Evolutionary conservation across 2,797 vertebrate species (phyloP).

Genomic region (Alosa sapidissima): DNA sequence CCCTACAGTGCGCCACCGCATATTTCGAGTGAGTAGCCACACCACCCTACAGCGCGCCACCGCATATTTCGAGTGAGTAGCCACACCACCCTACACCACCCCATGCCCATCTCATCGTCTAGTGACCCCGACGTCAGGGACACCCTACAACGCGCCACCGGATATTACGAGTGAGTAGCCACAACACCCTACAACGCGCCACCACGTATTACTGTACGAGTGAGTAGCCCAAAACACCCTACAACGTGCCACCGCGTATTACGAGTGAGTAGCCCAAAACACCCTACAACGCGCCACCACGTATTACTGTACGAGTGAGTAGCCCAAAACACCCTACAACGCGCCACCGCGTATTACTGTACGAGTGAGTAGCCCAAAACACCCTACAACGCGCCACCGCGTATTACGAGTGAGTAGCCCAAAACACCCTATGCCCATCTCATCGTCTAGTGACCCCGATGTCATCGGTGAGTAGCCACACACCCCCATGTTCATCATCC

Average conservation of each 20-base stretch:
- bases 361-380: too few species aligned
- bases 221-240: conserved; percentile 49
- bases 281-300: conserved; percentile 87
- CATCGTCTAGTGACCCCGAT: too few species aligned
- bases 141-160: conserved; percentile 87
- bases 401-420: conserved; percentile 71
- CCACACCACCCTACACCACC: conserved; percentile 81
- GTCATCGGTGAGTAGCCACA: too few species aligned
- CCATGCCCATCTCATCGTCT: too few species aligned
- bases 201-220: conserved; percentile 82
- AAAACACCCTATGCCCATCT: conserved; percentile 60
- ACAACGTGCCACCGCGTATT: conserved; percentile 89
- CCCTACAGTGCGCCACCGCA: conserved; percentile 84
- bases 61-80: too few species aligned
- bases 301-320: conserved; percentile 94
- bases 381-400: conserved; percentile 84
- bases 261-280: conserved; percentile 59
- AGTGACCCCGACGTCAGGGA: too few species aligned
- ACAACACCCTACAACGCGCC: conserved; percentile 77
- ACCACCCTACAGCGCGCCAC: background rate
- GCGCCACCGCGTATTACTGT: too few species aligned
- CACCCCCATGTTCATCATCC: conserved; percentile 47
- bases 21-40: conserved; percentile 88
- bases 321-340: background rate
- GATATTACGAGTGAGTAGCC: conserved; percentile 40